phyloP scores from a whole-genome alignment of 1,140 invertebrate genomes.

The Zaprionus africanus region DNA sequence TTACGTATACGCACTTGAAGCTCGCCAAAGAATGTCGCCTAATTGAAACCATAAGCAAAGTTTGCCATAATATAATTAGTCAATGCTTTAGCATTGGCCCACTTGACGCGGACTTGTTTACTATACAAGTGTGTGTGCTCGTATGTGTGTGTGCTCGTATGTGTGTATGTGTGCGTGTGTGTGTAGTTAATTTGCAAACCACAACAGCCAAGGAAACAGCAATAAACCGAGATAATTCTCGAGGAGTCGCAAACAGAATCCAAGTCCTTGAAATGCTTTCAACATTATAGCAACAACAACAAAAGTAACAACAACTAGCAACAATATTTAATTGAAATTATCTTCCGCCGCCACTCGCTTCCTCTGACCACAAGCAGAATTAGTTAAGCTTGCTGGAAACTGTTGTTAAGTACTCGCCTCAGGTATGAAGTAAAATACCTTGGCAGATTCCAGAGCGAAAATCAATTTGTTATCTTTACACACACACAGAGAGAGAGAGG shows the following conservation, averaged over 20 bases:
- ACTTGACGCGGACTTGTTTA: slow-evolving; percentile 20
- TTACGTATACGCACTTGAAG: slow-evolving; percentile 1
- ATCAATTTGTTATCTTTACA: slow-evolving; percentile 9
- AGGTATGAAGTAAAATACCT: neutral
- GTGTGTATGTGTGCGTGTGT: neutral
- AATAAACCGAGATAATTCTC: slow-evolving; percentile 1
- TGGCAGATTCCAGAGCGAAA: neutral
- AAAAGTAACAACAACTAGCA: neutral
- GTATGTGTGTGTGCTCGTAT: neutral
- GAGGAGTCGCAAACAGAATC: slow-evolving; percentile 27
- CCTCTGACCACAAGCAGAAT: neutral
- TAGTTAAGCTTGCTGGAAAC: neutral
- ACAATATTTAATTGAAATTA: slow-evolving; percentile 57
- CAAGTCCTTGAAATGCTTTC: slow-evolving; percentile 68
- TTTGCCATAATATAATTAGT: slow-evolving; percentile 66
- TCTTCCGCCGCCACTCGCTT: too few species aligned
- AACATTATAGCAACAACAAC: slow-evolving; percentile 41
- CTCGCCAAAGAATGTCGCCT: slow-evolving; percentile 33
- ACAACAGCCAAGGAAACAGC: slow-evolving; percentile 9
- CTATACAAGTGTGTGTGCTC: neutral
- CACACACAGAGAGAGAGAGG: neutral
- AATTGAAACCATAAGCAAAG: slow-evolving; percentile 53
- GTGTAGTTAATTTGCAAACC: slow-evolving; percentile 9
- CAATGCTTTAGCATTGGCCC: slow-evolving; percentile 29
- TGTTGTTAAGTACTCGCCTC: neutral